Evolutionary conservation across 1,140 invertebrate genomes (phyloP), one percentile per base, ranked within the genome.

Genomic region (Zeugodacus cucurbitae): DNA sequence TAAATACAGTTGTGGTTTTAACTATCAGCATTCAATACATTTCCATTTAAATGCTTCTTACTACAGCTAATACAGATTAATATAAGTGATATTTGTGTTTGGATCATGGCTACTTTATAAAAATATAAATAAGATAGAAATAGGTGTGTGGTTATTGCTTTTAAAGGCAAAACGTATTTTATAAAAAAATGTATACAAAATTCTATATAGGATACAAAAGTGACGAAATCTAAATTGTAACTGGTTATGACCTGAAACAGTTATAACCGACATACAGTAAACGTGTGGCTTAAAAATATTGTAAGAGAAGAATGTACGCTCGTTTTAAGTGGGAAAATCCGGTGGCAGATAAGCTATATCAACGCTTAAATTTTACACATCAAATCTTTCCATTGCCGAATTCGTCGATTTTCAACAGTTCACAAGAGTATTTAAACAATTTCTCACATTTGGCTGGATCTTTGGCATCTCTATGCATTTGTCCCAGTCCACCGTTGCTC

Each of bases 401-500:
- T 64, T 94, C 88, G 74, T 94, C 90, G 89, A 94, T 94, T 26
- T 93, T 93, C 0, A 94, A 89, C 87, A 94, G 89, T 85, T 93
- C 91, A 89, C 93, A 94, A n/a, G 93, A 93, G 88, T 93, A 94
- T 74, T 94, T 90, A 89, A 95, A 95, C 26, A 94, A 89, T 90
- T 94, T 92, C 87, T 94, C 91, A 87, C 93, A 93, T 87, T 92
- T 92, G 32, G 88, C 90, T 8, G 91, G 89, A 86, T 90, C 89
- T 86, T 91, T 91, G 82, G 93, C 91, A 59, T 90, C 90, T 1
- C 90, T 86, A 74, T 93, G 92, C 57, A 93, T 89, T 4, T 90
- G 89, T 0, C 90, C 91, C 34, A 90, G 91, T 89, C 94, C 92
- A 90, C 97, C 96, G 91, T 97, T 97, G 90, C 95, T 95, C 17